Evolutionary conservation across 1,140 invertebrate genomes (phyloP), one percentile per base, ranked within the genome.

Genomic region (Neotoxoptera formosana): DNA sequence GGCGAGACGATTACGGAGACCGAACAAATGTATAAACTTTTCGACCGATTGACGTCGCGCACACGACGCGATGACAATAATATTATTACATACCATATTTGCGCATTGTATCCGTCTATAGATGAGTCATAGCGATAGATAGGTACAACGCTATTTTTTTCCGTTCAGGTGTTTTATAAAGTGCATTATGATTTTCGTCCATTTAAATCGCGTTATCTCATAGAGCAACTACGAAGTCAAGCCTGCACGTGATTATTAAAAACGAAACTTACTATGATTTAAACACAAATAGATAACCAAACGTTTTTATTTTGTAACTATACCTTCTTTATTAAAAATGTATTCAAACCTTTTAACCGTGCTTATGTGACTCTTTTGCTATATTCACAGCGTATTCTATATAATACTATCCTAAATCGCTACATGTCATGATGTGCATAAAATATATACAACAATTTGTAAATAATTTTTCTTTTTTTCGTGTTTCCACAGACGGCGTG

Each of bases 401-500:
- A 51, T 51, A 51, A 20, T 20, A 51, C 2, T 51, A 48, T 17
- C 14, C 14, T 17, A 47, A 47, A 4, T 47, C 7, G 7, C 47
- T 7, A 8, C 47, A 8, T 8, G 47, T 0, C 47, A 14, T 51
- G 14, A 51, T 20, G 17, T 51, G 2, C 48, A 47, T 8, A 9
- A 47, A 8, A n/a, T n/a, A n/a, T 7, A 76, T 7, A 45, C 7
- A 20, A 9, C 81, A 34, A 41, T 84, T 17, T 7, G 25, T 20
- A 48, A 48, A 34, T 48, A 48, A n/a, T 51, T 48, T n/a, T 47
- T 34, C 17, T 20, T 93, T 48, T 53, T 51, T 41, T 41, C 41
- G 36, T 94, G n/a, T 93, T 14, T 92, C 93, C 94, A 14, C 93
- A 94, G 94, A 94, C 86, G 60, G 94, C 92, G 91, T 93, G 87